These are phyloP conservation scores for Hemibagrus wyckioides DNA, from an alignment of 2,113 vertebrate genomes.

Conservation along the genomic window DNA sequence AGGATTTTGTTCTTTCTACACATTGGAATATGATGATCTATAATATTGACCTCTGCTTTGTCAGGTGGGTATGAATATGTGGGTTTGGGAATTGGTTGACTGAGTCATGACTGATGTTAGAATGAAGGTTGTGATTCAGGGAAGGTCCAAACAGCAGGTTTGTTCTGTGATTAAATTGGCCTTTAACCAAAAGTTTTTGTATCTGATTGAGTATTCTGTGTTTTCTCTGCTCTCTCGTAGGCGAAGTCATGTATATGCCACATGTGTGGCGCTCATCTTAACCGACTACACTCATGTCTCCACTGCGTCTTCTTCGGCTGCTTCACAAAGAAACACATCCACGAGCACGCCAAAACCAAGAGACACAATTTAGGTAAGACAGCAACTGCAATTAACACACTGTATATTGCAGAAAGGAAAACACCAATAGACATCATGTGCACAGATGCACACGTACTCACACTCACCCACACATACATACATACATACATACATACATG, in stretches of 20 bases:
- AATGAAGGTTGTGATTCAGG: neutral
- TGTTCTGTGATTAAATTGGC: neutral
- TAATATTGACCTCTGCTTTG: neutral
- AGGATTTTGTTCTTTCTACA: neutral
- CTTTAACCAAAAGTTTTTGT: neutral
- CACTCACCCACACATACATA: neutral
- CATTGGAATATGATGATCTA: neutral
- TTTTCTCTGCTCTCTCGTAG: slow-evolving; percentile 60
- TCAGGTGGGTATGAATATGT: neutral
- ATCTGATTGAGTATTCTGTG: neutral
- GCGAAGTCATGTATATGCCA: slow-evolving; percentile 89
- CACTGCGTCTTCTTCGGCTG: slow-evolving; percentile 99
- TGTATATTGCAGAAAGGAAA: neutral
- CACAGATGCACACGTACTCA: neutral
- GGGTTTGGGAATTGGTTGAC: neutral
- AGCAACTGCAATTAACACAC: neutral
- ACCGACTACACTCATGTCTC: slow-evolving; percentile 97
- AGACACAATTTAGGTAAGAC: slow-evolving; percentile 96
- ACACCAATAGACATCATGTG: neutral
- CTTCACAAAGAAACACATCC: slow-evolving; percentile 98
- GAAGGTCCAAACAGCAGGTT: neutral
- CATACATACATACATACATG: too few species aligned
- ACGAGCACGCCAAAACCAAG: slow-evolving; percentile 96
- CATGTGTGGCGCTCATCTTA: slow-evolving; percentile 88
- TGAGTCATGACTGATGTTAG: neutral